A percentile compares a stretch with the other conserved stretches of the same genome.
Evolutionary conservation across 2,113 vertebrate genomes (phyloP).

Genomic region (Etheostoma spectabile): DNA sequence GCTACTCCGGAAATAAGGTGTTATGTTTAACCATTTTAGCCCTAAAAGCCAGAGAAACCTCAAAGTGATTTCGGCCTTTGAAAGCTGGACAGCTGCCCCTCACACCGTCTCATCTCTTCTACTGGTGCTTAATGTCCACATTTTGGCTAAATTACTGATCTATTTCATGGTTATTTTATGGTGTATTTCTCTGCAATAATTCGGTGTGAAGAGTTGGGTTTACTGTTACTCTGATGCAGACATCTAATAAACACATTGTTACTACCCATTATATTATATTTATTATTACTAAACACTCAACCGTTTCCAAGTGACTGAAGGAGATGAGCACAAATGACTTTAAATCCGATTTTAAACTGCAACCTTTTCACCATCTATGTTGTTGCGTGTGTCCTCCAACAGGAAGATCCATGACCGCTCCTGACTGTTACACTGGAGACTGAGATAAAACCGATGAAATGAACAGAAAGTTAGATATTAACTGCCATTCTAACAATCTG

Average conservation of each 20-base stretch:
- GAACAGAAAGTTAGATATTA: neutral
- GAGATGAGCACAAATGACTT: neutral
- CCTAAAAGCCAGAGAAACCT: conserved; percentile 49
- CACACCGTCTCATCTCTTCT: neutral
- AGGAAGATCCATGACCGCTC: conserved; percentile 1
- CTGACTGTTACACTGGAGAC: neutral
- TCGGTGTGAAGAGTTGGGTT: conserved; percentile 1
- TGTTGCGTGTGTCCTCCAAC: conserved; percentile 10
- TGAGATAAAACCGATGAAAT: neutral
- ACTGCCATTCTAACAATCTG: neutral
- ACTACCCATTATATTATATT: too few relatives aligned
- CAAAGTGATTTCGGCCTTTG: conserved; percentile 36
- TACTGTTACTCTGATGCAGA: neutral
- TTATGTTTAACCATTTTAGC: conserved; percentile 68
- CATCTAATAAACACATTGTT: conserved; percentile 12
- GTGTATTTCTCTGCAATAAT: conserved; percentile 11
- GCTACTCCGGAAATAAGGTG: conserved; percentile 47
- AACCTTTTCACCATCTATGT: neutral
- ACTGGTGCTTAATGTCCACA: neutral
- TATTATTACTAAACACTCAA: neutral
- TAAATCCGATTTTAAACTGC: neutral
- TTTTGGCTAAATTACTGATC: neutral
- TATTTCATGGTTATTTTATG: conserved; percentile 9
- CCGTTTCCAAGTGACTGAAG: neutral
- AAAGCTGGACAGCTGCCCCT: conserved; percentile 8